Evolutionary conservation across 2,888 invertebrate species (phyloP), one percentile per base, ranked within the genome.

Genomic region (Zygaena filipendulae): DNA sequence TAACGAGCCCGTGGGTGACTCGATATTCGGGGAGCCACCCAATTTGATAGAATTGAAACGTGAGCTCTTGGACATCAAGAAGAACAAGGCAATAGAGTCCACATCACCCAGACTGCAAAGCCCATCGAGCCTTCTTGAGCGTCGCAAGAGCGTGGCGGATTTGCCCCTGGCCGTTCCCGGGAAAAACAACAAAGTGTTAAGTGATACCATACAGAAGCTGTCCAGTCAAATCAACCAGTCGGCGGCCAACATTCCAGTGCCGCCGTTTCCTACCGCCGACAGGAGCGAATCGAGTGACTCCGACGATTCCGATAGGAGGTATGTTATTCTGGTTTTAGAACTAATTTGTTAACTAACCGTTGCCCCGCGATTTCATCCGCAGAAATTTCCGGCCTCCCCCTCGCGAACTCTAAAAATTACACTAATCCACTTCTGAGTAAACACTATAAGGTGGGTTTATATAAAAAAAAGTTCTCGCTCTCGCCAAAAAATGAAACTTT

Each of bases 191-290:
- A 84, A 82, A 43, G 84, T 84, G 19, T 53, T 85, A 7, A 84
- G 82, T 39, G 85, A 85, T 38, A 85, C 84, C 1, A 85, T 85
- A 47, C 85, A 84, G 54, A 85, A 85, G 47, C 50, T 85, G 16
- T 80, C 80, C 10, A 80, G 79, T 43, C 81, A 81, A 45, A 81
- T 81, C 32, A 81, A 77, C 39, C 79, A 79, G 43, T 56, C 72
- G 2, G 62, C 68, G 10, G 63, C 60, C 2, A 56, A 43, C 30
- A 57, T 67, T 3, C 57, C 66, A 0, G 30, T 74, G 35, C 61
- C 71, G 3, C 47, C 69, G 1, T 79, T 72, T 51, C 59, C 63
- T 20, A 29, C 64, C 2, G 75, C 60, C 26, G 70, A 75, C 23
- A 58, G 66, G 22, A 71, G 74, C 35, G 79, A 79, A 32, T 71